These are phyloP conservation scores for Hypotaenidia philippensis DNA, from an alignment of 2,797 vertebrate genomes.

Conservation along the genomic window DNA sequence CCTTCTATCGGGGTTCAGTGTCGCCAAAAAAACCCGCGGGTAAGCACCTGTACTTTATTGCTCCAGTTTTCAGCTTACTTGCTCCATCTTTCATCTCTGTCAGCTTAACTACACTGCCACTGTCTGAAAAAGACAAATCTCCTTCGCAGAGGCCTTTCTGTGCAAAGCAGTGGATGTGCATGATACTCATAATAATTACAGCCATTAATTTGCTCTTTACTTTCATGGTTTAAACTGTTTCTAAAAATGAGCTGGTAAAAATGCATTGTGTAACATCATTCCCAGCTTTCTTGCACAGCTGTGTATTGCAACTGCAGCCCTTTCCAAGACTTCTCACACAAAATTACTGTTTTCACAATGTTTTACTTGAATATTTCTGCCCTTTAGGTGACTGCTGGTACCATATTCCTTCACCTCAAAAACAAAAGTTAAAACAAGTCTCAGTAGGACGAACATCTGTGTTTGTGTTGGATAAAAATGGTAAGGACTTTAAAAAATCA, in stretches of 20 bases:
- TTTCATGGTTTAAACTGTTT: not conserved
- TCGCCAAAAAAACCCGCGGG: slow-evolving; percentile 89
- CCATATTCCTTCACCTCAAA: slow-evolving; percentile 92
- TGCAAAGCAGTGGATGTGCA: not conserved
- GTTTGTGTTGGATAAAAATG: slow-evolving; percentile 91
- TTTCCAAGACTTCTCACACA: not conserved
- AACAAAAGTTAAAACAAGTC: slow-evolving; percentile 93
- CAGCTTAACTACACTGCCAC: not conserved
- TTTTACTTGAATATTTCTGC: slow-evolving; percentile 24
- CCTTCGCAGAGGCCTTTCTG: not conserved
- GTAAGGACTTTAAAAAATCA: slow-evolving; percentile 76
- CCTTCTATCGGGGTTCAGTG: slow-evolving; percentile 94
- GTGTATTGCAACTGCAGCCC: not conserved
- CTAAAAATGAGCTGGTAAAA: not conserved
- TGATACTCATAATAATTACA: not conserved
- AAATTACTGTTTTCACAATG: not conserved
- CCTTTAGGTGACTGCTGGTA: slow-evolving; percentile 81
- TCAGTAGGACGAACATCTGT: slow-evolving; percentile 94
- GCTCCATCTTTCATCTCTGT: not conserved
- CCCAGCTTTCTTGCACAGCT: not conserved
- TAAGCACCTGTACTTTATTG: slow-evolving; percentile 60
- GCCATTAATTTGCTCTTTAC: not conserved
- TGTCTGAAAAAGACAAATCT: not conserved
- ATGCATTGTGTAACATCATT: not conserved
- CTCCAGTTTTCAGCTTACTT: not conserved